Evolutionary conservation across 2,797 vertebrate genomes (phyloP).

Genomic region (Sebastiscus albofasciatus): DNA sequence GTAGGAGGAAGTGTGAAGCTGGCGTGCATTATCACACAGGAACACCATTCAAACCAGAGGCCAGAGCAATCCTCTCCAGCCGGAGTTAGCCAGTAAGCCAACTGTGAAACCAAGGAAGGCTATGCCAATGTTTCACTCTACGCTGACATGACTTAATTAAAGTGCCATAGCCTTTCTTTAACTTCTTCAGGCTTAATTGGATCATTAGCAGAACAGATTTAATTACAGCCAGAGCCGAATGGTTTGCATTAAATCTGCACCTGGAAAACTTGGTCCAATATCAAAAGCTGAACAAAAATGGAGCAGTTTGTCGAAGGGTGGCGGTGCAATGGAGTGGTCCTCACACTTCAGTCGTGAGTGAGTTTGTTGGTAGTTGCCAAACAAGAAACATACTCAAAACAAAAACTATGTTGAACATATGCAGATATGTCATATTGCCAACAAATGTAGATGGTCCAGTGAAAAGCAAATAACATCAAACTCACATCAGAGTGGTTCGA

Average conservation of each 20-base stretch:
- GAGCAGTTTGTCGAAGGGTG: slow-evolving; percentile 33
- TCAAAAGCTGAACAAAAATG: slow-evolving; percentile 42
- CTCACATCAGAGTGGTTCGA: background rate
- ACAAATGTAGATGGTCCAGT: background rate
- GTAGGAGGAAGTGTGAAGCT: slow-evolving; percentile 18
- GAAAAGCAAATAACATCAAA: background rate
- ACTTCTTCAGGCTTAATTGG: slow-evolving; percentile 73
- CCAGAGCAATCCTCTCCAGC: slow-evolving; percentile 38
- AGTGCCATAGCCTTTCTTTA: slow-evolving; percentile 65
- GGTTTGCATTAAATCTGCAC: slow-evolving; percentile 65
- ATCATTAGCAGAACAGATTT: slow-evolving; percentile 76
- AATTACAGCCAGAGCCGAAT: slow-evolving; percentile 68
- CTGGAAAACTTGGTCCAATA: slow-evolving; percentile 60
- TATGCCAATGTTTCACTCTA: slow-evolving; percentile 62
- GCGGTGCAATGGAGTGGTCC: background rate
- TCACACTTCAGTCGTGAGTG: background rate
- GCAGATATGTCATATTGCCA: background rate
- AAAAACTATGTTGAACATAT: background rate
- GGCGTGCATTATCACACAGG: slow-evolving; percentile 27
- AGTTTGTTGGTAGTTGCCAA: background rate
- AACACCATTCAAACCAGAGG: slow-evolving; percentile 40
- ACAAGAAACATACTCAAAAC: background rate
- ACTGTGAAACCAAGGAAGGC: slow-evolving; percentile 36
- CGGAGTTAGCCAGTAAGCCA: slow-evolving; percentile 40
- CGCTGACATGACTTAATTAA: slow-evolving; percentile 73